phyloP scores from a whole-genome alignment of 2,797 vertebrate species.

The Tenualosa thibaudeaui region DNA sequence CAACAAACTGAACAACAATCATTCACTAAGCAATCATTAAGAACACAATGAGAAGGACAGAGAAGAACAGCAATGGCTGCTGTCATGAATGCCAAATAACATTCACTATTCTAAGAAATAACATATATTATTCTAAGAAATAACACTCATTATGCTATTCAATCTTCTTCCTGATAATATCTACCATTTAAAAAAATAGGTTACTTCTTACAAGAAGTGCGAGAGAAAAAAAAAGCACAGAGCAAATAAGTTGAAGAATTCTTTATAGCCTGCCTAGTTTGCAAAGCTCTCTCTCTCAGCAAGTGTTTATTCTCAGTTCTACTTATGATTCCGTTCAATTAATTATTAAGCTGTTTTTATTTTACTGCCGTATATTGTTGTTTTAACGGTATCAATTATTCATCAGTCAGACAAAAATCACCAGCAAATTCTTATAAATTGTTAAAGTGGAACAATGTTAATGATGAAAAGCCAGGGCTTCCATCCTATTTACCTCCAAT shows the following conservation, averaged over 20 bases:
- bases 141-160: neutral
- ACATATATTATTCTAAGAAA: neutral
- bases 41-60: neutral
- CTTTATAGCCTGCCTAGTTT: constrained; percentile 64
- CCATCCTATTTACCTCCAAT: constrained; percentile 79
- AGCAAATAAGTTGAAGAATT: constrained; percentile 40
- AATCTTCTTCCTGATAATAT: constrained; percentile 60
- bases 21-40: neutral
- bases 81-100: neutral
- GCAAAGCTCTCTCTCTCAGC: constrained; percentile 67
- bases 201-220: constrained; percentile 66
- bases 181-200: constrained; percentile 76
- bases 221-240: constrained; percentile 58
- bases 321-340: constrained; percentile 82
- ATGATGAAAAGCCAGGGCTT: constrained; percentile 80
- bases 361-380: constrained; percentile 80
- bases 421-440: constrained; percentile 81
- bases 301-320: constrained; percentile 68
- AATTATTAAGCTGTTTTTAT: constrained; percentile 85
- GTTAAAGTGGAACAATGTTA: constrained; percentile 83
- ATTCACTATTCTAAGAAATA: neutral
- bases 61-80: neutral
- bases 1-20: neutral
- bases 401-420: constrained; percentile 76
- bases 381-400: constrained; percentile 84